These are phyloP conservation scores for Sarcoramphus papa DNA, from an alignment of 2,797 vertebrate genomes.

Conservation along the genomic window DNA sequence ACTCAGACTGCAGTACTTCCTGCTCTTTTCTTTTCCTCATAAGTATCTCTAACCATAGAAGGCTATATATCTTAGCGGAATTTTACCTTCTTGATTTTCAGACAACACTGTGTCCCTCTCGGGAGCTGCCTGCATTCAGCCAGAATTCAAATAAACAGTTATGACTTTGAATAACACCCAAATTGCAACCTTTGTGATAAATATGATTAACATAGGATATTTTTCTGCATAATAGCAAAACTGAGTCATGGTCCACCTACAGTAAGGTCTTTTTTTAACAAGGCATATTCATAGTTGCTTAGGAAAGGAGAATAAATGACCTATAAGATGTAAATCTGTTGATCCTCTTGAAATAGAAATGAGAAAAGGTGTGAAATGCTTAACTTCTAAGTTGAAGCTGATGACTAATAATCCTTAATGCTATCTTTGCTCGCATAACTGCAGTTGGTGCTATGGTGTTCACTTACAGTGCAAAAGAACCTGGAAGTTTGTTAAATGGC, in stretches of 20 bases:
- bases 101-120: rapidly evolving
- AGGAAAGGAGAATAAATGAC: neutral
- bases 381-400: neutral
- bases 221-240: neutral
- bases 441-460: neutral
- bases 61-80: neutral
- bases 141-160: neutral
- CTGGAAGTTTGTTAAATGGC: neutral
- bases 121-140: neutral
- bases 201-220: neutral
- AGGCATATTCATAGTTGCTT: neutral
- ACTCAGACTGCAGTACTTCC: neutral
- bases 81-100: neutral
- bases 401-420: neutral
- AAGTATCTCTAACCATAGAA: neutral
- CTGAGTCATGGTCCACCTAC: neutral
- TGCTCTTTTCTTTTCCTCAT: neutral
- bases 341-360: neutral
- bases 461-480: neutral
- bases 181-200: neutral
- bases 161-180: neutral
- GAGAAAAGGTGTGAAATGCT: neutral
- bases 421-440: neutral
- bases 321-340: neutral
- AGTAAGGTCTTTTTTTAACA: neutral